Evolutionary conservation across 64 coral and sea anemone genomes (phyloP), one percentile per base, ranked within the genome.

Genomic region (Acropora tenuis): DNA sequence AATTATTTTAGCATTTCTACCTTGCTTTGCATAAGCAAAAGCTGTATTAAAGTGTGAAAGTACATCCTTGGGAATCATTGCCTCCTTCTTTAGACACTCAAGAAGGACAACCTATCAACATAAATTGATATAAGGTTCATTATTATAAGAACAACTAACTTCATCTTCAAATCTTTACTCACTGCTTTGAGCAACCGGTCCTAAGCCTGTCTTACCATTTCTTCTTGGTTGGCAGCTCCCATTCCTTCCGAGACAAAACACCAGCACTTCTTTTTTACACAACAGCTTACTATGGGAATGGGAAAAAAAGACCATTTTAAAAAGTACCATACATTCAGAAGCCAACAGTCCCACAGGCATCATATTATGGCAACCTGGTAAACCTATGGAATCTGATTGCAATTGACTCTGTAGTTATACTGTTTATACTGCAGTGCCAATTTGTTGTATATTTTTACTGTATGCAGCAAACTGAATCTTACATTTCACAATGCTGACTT

Each of bases 201-300:
- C 30, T 30, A 30, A 30, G 10, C 1, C 8, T 8, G 44, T 6
- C n/a, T 75, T 86, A 99, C 97, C 97, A 99, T 99, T 76, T 99
- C 97, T 86, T 99, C 94, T 59, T 99, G 97, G 75, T 93, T 95
- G 8, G 97, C 97, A 57, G 97, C 94, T 43, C 94, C 94, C 97
- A 99, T 99, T 89, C 97, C 97, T 90, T 99, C 97, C 4, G 88
- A 96, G 1, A 95, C 94, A 94, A 99, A 99, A 94, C 97, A 99
- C 97, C 97, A 99, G 44, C 97, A 99, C 48, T 96, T 99, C 17
- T 88, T 85, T 61, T 99, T 99, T 13, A 99, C 97, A 89, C 97
- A 99, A 88, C 97, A 99, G 79, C 80, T 93, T 74, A 99, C 97
- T 99, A 79, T 20, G 81, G 2, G 30, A 30, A 30, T 30, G 30